Percentiles rank a stretch among this genome's conserved stretches.
Evolutionary conservation across 2,113 vertebrate genomes (phyloP).

Genomic region (Hypomesus transpacificus): DNA sequence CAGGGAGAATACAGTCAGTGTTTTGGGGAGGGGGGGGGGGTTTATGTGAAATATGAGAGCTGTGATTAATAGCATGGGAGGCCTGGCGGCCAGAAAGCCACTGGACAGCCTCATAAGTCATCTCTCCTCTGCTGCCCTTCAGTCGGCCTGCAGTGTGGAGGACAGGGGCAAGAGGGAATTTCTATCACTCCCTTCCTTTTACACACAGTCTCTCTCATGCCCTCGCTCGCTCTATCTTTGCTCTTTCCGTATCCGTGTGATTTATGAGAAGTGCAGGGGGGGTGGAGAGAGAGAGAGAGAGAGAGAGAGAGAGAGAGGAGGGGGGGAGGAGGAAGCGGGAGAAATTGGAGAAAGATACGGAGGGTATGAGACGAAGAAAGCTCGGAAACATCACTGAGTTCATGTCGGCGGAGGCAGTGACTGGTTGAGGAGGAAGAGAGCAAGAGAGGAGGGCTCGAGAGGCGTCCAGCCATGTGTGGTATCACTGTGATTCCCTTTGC

Average conservation of each 20-base stretch:
- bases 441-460: too few species aligned
- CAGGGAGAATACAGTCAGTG: too few species aligned
- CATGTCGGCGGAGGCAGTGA: not conserved
- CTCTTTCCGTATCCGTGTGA: conserved; percentile 24
- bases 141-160: not conserved
- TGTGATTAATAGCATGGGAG: conserved; percentile 15
- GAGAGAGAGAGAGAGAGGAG: not conserved
- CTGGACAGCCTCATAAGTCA: conserved; percentile 9
- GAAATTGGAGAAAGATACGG: conserved; percentile 10
- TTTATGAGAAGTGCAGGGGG: conserved; percentile 28
- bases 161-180: not conserved
- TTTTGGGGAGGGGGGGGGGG: too few species aligned
- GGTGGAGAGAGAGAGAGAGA: not conserved
- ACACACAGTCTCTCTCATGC: conserved; percentile 5
- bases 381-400: not conserved
- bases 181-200: not conserved
- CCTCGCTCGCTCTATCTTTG: not conserved
- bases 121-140: not conserved
- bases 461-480: too few species aligned
- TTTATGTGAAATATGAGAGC: not conserved
- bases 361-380: not conserved
- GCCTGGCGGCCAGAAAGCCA: not conserved
- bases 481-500: too few species aligned
- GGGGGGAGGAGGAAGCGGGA: not conserved
- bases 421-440: too few species aligned